Evolutionary conservation across 2,797 vertebrate genomes (phyloP), one percentile per base, ranked within the genome.

Genomic region (Platyrinchus mystaceus): DNA sequence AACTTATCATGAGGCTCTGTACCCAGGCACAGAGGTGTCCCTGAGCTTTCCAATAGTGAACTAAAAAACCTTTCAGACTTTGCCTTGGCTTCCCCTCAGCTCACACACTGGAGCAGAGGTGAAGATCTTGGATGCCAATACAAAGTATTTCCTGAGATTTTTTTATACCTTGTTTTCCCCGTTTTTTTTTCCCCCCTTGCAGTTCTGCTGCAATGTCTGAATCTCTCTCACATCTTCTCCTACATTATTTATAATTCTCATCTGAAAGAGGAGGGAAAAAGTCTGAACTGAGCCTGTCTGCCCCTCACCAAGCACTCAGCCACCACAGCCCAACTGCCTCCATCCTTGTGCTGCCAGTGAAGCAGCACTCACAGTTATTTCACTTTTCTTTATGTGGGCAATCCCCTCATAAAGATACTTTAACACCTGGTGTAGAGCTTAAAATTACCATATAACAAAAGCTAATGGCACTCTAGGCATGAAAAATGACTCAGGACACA

Each of bases 291-390:
- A 66, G 58, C 41, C 60, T 55, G 22, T 11, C 41, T 53, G 28
- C 58, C 55, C 53, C 87, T 86, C 55, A 46, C 12, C 36, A 9
- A 63, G 30, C 44, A 18, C 60, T 69, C 36, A 26, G 53, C 46
- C 62, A 47, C 9, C 0, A 0, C 34, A 50, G 36, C 6, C 19
- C 15, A 28, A 39, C 30, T 12, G 22, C 17, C 36, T 73, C 87
- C 36, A 44, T 41, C 52, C 52, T n/a, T 56, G 18, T 4, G n/a
- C 77, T 74, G 49, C 44, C 15, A n/a, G 17, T 20, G 47, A 14
- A 79, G 39, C 67, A 83, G 59, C 59, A 68, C 24, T 44, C 58
- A 30, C 52, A 41, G 4, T 37, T 39, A 26, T 4, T 22, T 27
- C 8, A 3, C 46, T 68, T 46, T 52, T 32, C 37, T 47, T 71